phyloP scores from a whole-genome alignment of 2,797 vertebrate species.

The Hoplostethus atlanticus region DNA sequence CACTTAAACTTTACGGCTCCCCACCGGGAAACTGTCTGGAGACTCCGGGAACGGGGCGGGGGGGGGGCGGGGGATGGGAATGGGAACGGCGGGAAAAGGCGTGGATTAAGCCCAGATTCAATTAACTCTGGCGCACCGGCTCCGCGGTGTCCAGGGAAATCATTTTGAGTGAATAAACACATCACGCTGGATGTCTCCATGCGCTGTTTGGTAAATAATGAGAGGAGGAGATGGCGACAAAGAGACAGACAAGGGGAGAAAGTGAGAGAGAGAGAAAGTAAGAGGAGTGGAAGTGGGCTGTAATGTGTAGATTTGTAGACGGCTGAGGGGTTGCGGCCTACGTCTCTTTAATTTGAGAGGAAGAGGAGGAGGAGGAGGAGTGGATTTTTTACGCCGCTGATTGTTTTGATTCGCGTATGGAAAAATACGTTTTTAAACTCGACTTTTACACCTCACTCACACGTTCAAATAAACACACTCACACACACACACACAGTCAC shows the following conservation, averaged over 20 bases:
- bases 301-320: slow-evolving; percentile 63
- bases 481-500: slow-evolving; percentile 7
- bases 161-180: slow-evolving; percentile 85
- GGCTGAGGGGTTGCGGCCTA: slow-evolving; percentile 46
- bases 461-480: background rate
- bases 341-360: slow-evolving; percentile 56
- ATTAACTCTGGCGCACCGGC: slow-evolving; percentile 74
- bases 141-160: slow-evolving; percentile 80
- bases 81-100: slow-evolving; percentile 18
- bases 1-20: slow-evolving; percentile 81
- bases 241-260: background rate
- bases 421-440: slow-evolving; percentile 1
- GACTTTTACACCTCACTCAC: background rate
- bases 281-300: slow-evolving; percentile 24
- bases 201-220: slow-evolving; percentile 72
- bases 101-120: slow-evolving; percentile 82
- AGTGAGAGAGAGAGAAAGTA: background rate
- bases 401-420: slow-evolving; percentile 36
- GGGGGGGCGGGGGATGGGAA: slow-evolving; percentile 4
- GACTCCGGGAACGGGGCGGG: slow-evolving; percentile 52
- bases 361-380: slow-evolving; percentile 14
- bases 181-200: slow-evolving; percentile 75
- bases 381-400: slow-evolving; percentile 19
- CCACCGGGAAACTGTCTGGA: slow-evolving; percentile 66
- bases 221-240: slow-evolving; percentile 2